Conservation (phyloP, 2,797 vertebrate genomes). For the Spea hammondii region DNA sequence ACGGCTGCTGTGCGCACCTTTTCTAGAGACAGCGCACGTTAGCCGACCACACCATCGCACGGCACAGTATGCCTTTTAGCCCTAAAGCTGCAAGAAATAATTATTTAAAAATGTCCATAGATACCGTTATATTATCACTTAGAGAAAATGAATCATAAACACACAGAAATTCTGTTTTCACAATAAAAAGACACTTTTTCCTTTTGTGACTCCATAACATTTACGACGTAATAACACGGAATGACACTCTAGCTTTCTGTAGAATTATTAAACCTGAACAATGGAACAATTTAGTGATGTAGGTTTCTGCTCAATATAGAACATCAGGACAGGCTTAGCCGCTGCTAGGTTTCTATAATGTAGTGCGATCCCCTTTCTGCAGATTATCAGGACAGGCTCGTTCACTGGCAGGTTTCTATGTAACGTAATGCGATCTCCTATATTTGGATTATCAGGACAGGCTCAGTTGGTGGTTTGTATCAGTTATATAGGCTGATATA, state of each 20-base stretch:
- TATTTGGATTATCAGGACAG: not conserved
- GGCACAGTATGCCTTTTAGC: too few species aligned
- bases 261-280: too few species aligned
- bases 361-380: not conserved
- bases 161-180: constrained; percentile 21
- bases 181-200: constrained; percentile 3
- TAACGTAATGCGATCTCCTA: not conserved
- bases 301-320: not conserved
- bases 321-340: not conserved
- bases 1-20: too few species aligned
- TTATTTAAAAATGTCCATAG: not conserved
- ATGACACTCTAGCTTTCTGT: too few species aligned
- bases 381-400: not conserved
- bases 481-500: too few species aligned
- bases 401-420: not conserved
- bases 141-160: constrained; percentile 9
- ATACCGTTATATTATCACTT: constrained; percentile 7
- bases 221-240: not conserved
- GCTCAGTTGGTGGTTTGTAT: too few species aligned
- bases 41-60: too few species aligned
- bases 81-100: too few species aligned
- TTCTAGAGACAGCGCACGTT: too few species aligned
- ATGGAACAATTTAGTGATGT: too few species aligned
- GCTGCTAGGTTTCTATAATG: not conserved
- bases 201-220: not conserved